These are phyloP conservation scores for Ctenodactylus gundi DNA, from an alignment of 2,113 vertebrate genomes.

Conservation along the genomic window DNA sequence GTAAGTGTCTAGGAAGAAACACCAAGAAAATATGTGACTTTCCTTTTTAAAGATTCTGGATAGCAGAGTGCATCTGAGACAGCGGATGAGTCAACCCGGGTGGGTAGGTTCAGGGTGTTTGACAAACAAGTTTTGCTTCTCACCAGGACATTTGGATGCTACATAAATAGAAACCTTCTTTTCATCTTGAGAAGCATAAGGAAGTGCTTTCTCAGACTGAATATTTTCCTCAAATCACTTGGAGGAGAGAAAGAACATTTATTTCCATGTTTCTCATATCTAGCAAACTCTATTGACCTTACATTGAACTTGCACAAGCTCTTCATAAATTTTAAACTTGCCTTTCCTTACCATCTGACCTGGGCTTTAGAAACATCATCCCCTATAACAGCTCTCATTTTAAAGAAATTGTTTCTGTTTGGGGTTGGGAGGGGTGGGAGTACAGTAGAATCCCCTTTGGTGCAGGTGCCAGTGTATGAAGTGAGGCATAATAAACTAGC, in stretches of 20 bases:
- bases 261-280: slow-evolving; percentile 79
- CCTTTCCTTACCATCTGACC: slow-evolving; percentile 56
- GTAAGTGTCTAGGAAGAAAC: slow-evolving; percentile 73
- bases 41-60: slow-evolving; percentile 75
- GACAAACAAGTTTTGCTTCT: slow-evolving; percentile 81
- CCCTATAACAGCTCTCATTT: background rate
- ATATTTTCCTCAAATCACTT: slow-evolving; percentile 74
- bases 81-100: slow-evolving; percentile 76
- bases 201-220: slow-evolving; percentile 75
- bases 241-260: slow-evolving; percentile 79
- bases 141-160: slow-evolving; percentile 77
- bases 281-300: slow-evolving; percentile 75
- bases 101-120: slow-evolving; percentile 73
- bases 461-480: background rate
- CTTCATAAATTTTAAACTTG: slow-evolving; percentile 42
- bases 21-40: slow-evolving; percentile 69
- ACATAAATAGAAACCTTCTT: slow-evolving; percentile 76
- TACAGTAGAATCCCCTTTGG: background rate
- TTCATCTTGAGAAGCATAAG: slow-evolving; percentile 76
- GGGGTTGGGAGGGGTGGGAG: rapidly evolving
- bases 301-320: slow-evolving; percentile 60
- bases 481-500: too few relatives aligned
- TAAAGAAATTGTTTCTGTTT: background rate
- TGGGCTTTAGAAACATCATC: background rate
- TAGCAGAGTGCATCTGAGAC: slow-evolving; percentile 45